Conservation (phyloP, 2,113 vertebrate genomes). For the Dicrurus megarhynchus region DNA sequence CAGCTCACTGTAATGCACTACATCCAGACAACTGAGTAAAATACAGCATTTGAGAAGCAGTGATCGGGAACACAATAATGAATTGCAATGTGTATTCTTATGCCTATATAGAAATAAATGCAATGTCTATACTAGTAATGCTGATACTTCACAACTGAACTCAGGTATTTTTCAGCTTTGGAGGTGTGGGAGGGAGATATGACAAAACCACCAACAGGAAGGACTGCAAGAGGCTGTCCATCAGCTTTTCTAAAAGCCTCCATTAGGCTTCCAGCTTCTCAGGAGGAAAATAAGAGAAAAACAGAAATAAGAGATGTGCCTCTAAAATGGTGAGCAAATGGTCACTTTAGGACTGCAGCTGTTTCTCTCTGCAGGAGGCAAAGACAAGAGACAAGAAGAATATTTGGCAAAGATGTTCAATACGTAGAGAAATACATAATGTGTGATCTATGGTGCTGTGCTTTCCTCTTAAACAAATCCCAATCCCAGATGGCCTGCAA, state of each 20-base stretch:
- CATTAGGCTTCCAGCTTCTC: neutral
- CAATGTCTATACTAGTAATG: neutral
- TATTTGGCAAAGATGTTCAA: neutral
- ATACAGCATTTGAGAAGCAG: neutral
- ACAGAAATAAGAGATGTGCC: neutral
- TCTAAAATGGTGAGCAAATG: neutral
- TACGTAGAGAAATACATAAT: neutral
- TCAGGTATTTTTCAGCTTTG: neutral
- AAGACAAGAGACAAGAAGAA: neutral
- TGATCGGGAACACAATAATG: neutral
- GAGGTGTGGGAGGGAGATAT: too few species aligned
- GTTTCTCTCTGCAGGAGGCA: neutral
- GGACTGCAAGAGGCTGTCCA: neutral
- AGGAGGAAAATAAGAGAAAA: neutral
- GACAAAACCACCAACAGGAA: neutral
- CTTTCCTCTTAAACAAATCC: conserved; percentile 14
- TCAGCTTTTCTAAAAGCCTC: neutral
- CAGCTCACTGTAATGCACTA: neutral
- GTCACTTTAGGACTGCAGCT: conserved; percentile 9
- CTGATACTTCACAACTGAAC: neutral
- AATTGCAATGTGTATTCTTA: neutral
- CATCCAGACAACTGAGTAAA: neutral
- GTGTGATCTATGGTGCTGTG: neutral
- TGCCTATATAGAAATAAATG: neutral
- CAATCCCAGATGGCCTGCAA: conserved; percentile 28